A percentile compares a stretch with the other conserved stretches of the same genome.
Evolutionary conservation across 2,113 vertebrate genomes (phyloP).

Genomic region (Lamprotornis superbus): DNA sequence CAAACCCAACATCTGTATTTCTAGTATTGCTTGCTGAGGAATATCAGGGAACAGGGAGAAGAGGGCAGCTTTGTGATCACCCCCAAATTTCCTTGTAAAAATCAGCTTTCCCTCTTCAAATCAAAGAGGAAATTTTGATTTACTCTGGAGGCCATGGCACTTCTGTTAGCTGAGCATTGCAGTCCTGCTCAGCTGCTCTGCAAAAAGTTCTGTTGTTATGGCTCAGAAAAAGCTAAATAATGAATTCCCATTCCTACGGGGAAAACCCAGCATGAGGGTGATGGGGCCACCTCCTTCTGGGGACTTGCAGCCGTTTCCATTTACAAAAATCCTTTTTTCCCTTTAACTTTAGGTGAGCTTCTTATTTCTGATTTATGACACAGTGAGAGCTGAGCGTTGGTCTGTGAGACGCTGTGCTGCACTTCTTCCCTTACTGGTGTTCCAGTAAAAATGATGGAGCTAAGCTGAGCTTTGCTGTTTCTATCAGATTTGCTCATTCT

Average conservation of each 20-base stretch:
- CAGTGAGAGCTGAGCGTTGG: neutral
- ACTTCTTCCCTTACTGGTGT: neutral
- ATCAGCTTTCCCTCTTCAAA: neutral
- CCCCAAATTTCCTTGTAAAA: neutral
- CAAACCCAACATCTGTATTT: constrained; percentile 13
- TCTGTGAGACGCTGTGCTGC: neutral
- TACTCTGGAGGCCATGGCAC: rapidly evolving
- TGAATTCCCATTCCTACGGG: neutral
- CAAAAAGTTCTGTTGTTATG: rapidly evolving
- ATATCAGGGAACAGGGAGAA: neutral
- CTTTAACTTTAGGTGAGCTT: neutral
- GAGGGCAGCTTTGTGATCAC: neutral
- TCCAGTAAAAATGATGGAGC: neutral
- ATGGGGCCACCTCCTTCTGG: neutral
- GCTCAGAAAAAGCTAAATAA: neutral
- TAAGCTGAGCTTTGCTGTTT: neutral
- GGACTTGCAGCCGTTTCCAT: neutral
- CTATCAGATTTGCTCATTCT: neutral
- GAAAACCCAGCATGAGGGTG: neutral
- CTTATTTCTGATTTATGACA: neutral
- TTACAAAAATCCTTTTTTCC: neutral
- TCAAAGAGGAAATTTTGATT: neutral
- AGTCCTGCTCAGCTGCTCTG: neutral
- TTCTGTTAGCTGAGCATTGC: rapidly evolving
- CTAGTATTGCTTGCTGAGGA: neutral